These are phyloP conservation scores for Pao palembangensis DNA, from an alignment of 2,113 vertebrate species.

Conservation along the genomic window DNA sequence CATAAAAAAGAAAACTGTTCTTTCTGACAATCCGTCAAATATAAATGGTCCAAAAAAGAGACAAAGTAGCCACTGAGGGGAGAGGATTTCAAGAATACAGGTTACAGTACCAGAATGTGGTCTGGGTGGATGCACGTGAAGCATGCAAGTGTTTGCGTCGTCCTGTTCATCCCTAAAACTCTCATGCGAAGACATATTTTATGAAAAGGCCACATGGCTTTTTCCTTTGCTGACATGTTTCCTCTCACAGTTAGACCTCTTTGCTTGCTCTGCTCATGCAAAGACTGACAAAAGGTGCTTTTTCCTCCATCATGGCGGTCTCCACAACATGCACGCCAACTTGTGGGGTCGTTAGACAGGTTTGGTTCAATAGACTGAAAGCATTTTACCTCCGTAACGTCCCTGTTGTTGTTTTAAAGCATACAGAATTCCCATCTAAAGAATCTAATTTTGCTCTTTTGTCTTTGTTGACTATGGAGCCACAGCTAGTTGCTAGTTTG, in stretches of 20 bases:
- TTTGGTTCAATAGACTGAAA: slow-evolving; percentile 6
- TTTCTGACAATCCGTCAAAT: slow-evolving; percentile 46
- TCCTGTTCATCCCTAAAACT: slow-evolving; percentile 45
- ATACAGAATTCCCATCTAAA: no score
- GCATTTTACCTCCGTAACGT: neutral
- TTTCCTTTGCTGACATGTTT: slow-evolving; percentile 53
- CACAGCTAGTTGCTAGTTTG: no score
- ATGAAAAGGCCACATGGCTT: slow-evolving; percentile 75
- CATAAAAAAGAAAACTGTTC: slow-evolving; percentile 24
- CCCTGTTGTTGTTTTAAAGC: no score
- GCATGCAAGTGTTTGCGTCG: slow-evolving; percentile 61
- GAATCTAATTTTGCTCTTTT: no score
- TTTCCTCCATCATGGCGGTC: slow-evolving; percentile 12
- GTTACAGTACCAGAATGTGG: slow-evolving; percentile 72
- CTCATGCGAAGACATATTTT: slow-evolving; percentile 59
- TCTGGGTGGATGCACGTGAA: slow-evolving; percentile 60
- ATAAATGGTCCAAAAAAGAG: slow-evolving; percentile 46
- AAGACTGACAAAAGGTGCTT: slow-evolving; percentile 52
- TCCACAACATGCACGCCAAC: slow-evolving; percentile 9
- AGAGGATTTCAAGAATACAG: slow-evolving; percentile 71
- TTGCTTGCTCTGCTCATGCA: slow-evolving; percentile 40
- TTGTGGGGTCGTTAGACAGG: slow-evolving; percentile 12
- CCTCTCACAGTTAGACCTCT: slow-evolving; percentile 40
- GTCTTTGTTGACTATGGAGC: no score
- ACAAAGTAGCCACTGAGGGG: slow-evolving; percentile 52